Percentiles rank a stretch among this genome's conserved stretches.
Evolutionary conservation across 2,113 vertebrate genomes (phyloP).

Genomic region (Petromus typicus): DNA sequence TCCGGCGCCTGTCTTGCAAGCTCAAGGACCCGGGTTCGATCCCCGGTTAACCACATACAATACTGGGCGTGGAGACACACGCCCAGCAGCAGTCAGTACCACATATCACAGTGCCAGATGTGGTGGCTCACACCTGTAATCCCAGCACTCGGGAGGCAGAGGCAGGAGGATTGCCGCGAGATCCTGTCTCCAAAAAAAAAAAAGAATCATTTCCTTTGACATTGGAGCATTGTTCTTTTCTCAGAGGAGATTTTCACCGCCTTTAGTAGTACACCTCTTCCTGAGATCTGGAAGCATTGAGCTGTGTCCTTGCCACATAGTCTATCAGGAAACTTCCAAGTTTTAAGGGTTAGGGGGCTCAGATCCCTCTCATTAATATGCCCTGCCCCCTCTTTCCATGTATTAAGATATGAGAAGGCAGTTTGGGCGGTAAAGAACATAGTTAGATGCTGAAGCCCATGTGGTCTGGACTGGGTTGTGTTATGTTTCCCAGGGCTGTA

Average conservation of each 20-base stretch:
- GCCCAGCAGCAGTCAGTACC: no score
- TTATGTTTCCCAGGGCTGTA: conserved; percentile 89
- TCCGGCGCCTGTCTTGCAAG: no score
- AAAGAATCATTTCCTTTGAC: not conserved
- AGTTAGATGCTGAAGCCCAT: not conserved
- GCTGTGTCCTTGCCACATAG: not conserved
- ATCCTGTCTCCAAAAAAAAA: no score
- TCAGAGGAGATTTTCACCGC: not conserved
- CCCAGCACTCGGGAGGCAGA: no score
- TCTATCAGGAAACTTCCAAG: not conserved
- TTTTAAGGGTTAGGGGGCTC: not conserved
- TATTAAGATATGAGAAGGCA: not conserved
- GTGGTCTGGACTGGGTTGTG: not conserved
- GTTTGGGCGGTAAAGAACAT: not conserved
- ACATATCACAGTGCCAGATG: no score
- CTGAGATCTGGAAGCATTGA: conserved; percentile 23
- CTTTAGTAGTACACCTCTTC: not conserved
- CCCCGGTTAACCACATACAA: no score
- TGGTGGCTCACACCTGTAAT: no score
- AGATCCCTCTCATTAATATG: not conserved
- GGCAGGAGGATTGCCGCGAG: no score
- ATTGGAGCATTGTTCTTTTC: not conserved
- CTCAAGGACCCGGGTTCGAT: no score
- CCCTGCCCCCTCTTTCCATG: not conserved
- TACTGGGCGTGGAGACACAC: no score